A percentile compares a stretch with the other conserved stretches of the same genome.
phyloP scores from a whole-genome alignment of 1,140 invertebrate species.

The Stratiolaelaps scimitus region DNA sequence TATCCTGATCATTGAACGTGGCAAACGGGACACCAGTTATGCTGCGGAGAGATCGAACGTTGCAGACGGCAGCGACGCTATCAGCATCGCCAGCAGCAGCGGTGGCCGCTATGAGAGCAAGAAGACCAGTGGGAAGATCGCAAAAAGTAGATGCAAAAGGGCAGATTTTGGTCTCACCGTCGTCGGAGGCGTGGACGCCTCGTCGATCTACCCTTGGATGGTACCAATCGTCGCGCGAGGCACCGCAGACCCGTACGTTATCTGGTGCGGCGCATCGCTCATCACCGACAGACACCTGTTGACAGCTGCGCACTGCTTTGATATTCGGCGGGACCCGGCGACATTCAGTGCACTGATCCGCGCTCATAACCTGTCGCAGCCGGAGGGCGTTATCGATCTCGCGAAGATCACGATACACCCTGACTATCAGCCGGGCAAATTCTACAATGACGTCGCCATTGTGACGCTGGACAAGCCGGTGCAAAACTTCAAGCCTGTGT shows the following conservation, averaged over 20 bases:
- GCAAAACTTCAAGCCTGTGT: slow-evolving; percentile 23
- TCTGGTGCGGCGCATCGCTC: slow-evolving; percentile 4
- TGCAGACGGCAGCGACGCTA: too few species aligned
- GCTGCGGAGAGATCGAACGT: too few species aligned
- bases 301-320: slow-evolving; percentile 10
- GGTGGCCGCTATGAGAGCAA: too few species aligned
- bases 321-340: slow-evolving; percentile 14
- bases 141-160: too few species aligned
- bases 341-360: slow-evolving; percentile 22
- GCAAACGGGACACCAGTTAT: neutral
- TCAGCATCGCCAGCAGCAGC: too few species aligned
- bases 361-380: slow-evolving; percentile 6
- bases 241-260: neutral
- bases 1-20: neutral
- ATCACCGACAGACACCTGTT: slow-evolving; percentile 8
- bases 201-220: slow-evolving; percentile 15
- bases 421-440: slow-evolving; percentile 30
- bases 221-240: slow-evolving; percentile 12
- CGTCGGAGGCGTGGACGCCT: neutral
- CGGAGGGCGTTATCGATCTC: slow-evolving; percentile 9
- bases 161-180: neutral
- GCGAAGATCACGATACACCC: slow-evolving; percentile 32
- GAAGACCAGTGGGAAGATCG: neutral
- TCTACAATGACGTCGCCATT: slow-evolving; percentile 34
- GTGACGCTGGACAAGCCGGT: slow-evolving; percentile 13